phyloP scores from a whole-genome alignment of 2,113 vertebrate species.

The Polypterus senegalus region DNA sequence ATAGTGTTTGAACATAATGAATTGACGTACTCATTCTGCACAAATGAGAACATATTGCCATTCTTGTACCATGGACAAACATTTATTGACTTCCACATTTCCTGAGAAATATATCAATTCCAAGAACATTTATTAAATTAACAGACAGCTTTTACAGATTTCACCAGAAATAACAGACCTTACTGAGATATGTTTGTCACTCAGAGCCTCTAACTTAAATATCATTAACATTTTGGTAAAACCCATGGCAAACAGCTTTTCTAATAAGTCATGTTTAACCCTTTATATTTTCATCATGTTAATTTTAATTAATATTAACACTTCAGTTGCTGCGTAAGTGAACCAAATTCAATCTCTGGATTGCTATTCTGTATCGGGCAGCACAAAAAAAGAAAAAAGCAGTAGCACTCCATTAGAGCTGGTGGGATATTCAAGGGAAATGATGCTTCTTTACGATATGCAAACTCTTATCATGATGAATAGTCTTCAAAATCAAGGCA shows the following conservation, averaged over 20 bases:
- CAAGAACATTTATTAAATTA: too few species aligned
- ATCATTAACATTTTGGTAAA: too few species aligned
- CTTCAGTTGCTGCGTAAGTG: slow-evolving; percentile 40
- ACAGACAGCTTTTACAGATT: too few species aligned
- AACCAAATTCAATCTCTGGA: slow-evolving; percentile 32
- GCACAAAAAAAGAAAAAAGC: slow-evolving; percentile 32
- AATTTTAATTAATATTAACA: slow-evolving; percentile 37
- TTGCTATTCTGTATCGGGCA: slow-evolving; percentile 29
- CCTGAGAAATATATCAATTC: too few species aligned
- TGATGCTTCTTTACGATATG: slow-evolving; percentile 58
- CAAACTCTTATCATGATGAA: slow-evolving; percentile 53
- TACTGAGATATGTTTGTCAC: too few species aligned
- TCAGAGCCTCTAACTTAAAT: too few species aligned
- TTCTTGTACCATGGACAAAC: too few species aligned
- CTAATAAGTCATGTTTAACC: slow-evolving; percentile 36
- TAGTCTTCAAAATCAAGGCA: slow-evolving; percentile 54
- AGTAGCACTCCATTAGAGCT: slow-evolving; percentile 48
- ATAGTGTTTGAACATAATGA: too few species aligned
- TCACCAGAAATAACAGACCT: too few species aligned
- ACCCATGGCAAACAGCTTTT: slow-evolving; percentile 26
- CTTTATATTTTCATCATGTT: slow-evolving; percentile 45
- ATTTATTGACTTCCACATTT: too few species aligned
- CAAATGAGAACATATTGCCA: too few species aligned
- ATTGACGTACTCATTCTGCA: too few species aligned
- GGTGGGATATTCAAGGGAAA: slow-evolving; percentile 61